Evolutionary conservation across 1,140 invertebrate species (phyloP).

Genomic region (Zaprionus ghesquierei): DNA sequence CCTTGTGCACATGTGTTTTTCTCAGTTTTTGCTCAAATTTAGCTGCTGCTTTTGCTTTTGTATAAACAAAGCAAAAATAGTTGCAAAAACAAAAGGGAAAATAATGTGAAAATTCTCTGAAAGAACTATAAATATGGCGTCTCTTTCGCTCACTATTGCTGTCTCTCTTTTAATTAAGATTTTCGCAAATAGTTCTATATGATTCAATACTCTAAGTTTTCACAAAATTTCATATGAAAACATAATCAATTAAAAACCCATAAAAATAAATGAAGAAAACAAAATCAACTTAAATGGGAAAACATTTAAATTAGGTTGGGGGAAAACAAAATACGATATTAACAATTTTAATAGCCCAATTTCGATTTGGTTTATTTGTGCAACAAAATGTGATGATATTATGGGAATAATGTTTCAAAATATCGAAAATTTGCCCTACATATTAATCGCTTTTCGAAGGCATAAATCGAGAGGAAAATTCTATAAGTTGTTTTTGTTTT

Average conservation of each 20-base stretch:
- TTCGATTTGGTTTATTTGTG: not conserved
- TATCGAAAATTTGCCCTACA: not conserved
- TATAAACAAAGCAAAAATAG: not conserved
- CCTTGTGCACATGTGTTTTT: not conserved
- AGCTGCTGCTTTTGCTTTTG: not conserved
- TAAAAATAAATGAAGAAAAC: not conserved
- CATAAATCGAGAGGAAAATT: no score
- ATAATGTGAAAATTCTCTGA: not conserved
- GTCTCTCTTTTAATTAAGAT: not conserved
- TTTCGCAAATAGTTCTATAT: not conserved
- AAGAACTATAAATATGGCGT: not conserved
- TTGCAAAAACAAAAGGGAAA: not conserved
- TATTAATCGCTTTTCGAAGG: constrained; percentile 3
- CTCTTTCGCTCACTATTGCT: not conserved
- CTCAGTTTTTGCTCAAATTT: not conserved
- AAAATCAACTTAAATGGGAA: not conserved
- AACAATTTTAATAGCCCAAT: not conserved
- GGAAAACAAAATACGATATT: not conserved
- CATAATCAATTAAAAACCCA: not conserved
- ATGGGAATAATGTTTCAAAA: not conserved
- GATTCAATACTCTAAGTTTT: not conserved
- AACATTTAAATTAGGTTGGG: not conserved
- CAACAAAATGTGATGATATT: not conserved
- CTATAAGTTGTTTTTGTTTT: not conserved
- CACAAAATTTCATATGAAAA: no score